phyloP scores from a whole-genome alignment of 1,140 invertebrate species.

The Lordiphosa clarofinis region DNA sequence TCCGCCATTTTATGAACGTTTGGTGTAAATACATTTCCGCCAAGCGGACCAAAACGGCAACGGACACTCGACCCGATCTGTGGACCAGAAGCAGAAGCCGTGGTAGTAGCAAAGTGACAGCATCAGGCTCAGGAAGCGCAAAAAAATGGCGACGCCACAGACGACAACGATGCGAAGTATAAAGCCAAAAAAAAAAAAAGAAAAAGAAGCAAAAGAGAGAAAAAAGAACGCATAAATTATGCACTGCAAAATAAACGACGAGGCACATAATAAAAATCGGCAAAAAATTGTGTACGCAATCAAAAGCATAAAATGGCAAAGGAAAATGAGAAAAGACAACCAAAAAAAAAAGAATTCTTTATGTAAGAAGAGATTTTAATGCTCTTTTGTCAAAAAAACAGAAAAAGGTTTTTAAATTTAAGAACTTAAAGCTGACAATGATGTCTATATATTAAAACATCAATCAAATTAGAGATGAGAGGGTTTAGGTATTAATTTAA shows the following conservation, averaged over 20 bases:
- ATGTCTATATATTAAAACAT: no score
- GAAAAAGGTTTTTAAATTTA: no score
- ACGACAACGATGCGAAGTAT: slow-evolving; percentile 11
- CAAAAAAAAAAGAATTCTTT: not conserved
- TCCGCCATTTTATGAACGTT: slow-evolving; percentile 74
- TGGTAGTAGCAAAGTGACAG: slow-evolving; percentile 11
- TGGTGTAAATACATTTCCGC: slow-evolving; percentile 76
- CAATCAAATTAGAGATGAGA: no score
- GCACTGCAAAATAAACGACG: slow-evolving; percentile 73
- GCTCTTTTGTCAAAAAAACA: no score
- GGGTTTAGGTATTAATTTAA: no score
- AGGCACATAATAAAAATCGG: slow-evolving; percentile 66
- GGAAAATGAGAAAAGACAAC: slow-evolving; percentile 12
- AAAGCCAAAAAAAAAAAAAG: slow-evolving; percentile 17
- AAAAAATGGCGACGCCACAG: slow-evolving; percentile 67
- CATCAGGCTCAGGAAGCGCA: slow-evolving; percentile 52
- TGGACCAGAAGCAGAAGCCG: slow-evolving; percentile 32
- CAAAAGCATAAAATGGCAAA: slow-evolving; percentile 58
- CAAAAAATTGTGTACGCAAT: slow-evolving; percentile 71
- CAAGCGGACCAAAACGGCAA: slow-evolving; percentile 23
- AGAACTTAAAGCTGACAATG: no score
- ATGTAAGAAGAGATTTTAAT: no score
- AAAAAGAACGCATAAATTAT: slow-evolving; percentile 60
- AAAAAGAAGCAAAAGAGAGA: not conserved
- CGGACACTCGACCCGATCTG: slow-evolving; percentile 8